A percentile compares a stretch with the other conserved stretches of the same genome.
Conservation (phyloP, 1,140 invertebrate species). For the Drosophila bifasciata region DNA sequence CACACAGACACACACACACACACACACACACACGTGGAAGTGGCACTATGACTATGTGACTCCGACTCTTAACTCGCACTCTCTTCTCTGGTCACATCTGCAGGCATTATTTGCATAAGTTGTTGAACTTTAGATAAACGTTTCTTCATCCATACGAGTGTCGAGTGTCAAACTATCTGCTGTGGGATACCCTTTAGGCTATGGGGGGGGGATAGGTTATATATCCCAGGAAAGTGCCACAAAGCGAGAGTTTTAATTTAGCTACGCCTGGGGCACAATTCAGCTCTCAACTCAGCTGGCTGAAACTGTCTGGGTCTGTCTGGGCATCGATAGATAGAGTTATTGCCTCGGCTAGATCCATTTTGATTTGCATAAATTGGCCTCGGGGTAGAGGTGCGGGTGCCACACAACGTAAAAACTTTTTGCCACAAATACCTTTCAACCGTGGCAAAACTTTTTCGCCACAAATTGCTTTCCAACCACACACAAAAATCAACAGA, state of each 20-base stretch:
- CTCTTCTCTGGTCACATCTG: slow-evolving; percentile 10
- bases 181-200: slow-evolving; percentile 8
- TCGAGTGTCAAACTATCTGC: slow-evolving; percentile 56
- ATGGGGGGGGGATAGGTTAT: background rate
- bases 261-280: slow-evolving; percentile 40
- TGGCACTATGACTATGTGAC: too few species aligned
- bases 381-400: slow-evolving; percentile 39
- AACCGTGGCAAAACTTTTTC: slow-evolving; percentile 1
- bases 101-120: slow-evolving; percentile 71
- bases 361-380: slow-evolving; percentile 76
- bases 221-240: slow-evolving; percentile 55
- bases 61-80: background rate
- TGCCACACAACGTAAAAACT: slow-evolving; percentile 27
- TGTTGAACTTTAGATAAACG: slow-evolving; percentile 81
- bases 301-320: slow-evolving; percentile 55
- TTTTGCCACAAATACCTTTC: slow-evolving; percentile 1
- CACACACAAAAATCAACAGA: slow-evolving; percentile 24
- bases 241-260: slow-evolving; percentile 73
- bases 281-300: slow-evolving; percentile 35
- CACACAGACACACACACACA: slow-evolving; percentile 31
- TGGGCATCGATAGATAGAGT: slow-evolving; percentile 47
- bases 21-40: slow-evolving; percentile 4
- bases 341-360: slow-evolving; percentile 38
- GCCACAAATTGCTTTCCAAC: too few species aligned
- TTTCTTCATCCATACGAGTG: slow-evolving; percentile 44